Conservation (phyloP, 2,888 invertebrate genomes). For the Minunthozetes semirufus region DNA sequence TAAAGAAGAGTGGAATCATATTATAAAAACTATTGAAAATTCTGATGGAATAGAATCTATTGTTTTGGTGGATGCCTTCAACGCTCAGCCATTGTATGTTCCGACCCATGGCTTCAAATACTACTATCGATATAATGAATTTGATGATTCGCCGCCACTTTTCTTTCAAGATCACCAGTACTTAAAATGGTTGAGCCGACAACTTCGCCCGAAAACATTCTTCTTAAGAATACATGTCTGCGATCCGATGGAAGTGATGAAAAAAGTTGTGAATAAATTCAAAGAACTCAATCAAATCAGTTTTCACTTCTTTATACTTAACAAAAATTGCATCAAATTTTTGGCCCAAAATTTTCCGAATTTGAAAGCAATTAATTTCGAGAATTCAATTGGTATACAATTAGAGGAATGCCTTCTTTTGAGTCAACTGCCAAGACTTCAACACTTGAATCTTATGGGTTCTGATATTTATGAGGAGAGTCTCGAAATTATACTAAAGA, state of each 20-base stretch:
- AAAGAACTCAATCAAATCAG: neutral
- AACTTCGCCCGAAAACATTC: neutral
- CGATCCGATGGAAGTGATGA: neutral
- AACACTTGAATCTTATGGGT: conserved; percentile 30
- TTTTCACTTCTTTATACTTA: conserved; percentile 29
- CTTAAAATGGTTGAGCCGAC: neutral
- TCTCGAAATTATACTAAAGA: conserved; percentile 13
- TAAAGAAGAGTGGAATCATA: conserved; percentile 14
- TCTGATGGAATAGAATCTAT: neutral
- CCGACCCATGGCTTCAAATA: conserved; percentile 13
- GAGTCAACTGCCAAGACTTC: neutral
- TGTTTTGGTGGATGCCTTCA: conserved; percentile 7
- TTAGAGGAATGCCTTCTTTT: neutral
- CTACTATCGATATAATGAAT: neutral
- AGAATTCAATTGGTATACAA: conserved; percentile 25
- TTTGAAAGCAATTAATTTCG: conserved; percentile 18
- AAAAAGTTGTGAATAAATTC: neutral
- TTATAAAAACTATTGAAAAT: neutral
- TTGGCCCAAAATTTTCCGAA: neutral
- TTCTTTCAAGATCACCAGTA: neutral
- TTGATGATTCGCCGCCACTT: neutral
- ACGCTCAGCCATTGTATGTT: conserved; percentile 13
- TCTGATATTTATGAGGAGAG: conserved; percentile 19
- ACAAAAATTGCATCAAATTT: conserved; percentile 21
- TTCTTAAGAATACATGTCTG: conserved; percentile 27